These are phyloP conservation scores for Cerceris ruficornis DNA, from an alignment of 2,888 invertebrate species.

Conservation along the genomic window DNA sequence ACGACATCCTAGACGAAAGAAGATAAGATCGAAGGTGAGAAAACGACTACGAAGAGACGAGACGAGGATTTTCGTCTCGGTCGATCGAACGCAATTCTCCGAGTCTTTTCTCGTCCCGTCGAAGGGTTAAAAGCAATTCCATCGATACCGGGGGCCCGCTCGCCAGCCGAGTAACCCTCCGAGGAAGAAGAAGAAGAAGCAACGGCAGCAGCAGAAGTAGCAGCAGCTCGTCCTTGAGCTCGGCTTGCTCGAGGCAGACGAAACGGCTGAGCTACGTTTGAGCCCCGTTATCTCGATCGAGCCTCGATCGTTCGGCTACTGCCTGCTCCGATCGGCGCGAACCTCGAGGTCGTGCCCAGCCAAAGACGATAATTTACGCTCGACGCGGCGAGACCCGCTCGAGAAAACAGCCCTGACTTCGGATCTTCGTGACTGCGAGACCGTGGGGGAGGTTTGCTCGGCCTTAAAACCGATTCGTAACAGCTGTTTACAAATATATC, in stretches of 20 bases:
- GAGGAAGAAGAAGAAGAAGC: not conserved
- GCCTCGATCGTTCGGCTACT: conserved; percentile 57
- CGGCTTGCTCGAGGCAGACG: conserved; percentile 54
- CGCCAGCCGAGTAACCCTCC: no score
- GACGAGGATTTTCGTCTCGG: no score
- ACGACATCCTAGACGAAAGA: no score
- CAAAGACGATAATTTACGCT: conserved; percentile 65
- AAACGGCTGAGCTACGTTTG: conserved; percentile 54
- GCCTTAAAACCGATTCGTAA: no score
- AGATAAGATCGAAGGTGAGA: no score
- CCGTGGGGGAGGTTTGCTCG: no score
- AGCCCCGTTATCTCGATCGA: conserved; percentile 70
- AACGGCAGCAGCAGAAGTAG: conserved; percentile 36
- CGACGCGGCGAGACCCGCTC: conserved; percentile 22
- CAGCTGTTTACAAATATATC: no score
- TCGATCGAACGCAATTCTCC: no score
- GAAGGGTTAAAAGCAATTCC: not conserved
- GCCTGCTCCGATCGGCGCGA: conserved; percentile 56
- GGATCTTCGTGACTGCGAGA: not conserved
- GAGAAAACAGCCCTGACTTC: conserved; percentile 19
- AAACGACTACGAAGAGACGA: no score
- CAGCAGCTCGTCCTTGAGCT: conserved; percentile 47
- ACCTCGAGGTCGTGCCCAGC: conserved; percentile 47
- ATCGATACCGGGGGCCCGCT: not conserved
- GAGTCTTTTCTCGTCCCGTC: not conserved